Base-by-base conservation (phyloP, 2,113 vertebrate species). In the Terrapene triunguis region DNA sequence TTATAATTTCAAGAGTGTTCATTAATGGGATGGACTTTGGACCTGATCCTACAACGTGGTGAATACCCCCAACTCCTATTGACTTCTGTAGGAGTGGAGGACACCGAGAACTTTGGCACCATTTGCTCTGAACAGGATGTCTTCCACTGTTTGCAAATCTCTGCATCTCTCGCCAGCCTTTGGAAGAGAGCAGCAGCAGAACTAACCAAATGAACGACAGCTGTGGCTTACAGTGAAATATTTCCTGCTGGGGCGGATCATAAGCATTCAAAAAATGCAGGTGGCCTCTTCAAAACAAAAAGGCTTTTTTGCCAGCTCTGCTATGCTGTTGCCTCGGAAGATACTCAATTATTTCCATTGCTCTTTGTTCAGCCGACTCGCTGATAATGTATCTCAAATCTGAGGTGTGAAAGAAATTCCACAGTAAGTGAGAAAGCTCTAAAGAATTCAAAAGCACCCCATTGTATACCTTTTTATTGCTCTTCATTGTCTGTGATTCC, bases 221-320 rank as follows among this genome's bases (percentile, higher is more conserved):
- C 72, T 22, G 29, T 85, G 91, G 90, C 95, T 93, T 78, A 84
- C 74, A 62, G 42, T 92, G 76, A 95, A 96, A 93, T 93, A 89
- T 82, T 95, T 97, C 96, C 94, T 96, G 89, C n/a, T 89, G 48
- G 62, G 38, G 35, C 0, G 6, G 38, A 93, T 85, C 90, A 55
- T 80, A 90, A 89, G 80, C 82, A 80, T 6, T 88, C 91, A 76
- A 94, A 95, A 97, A 95, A 90, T 86, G 90, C 96, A 97, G 84
- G 90, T 97, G 96, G 88, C 88, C 87, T 93, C 92, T 96, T 95
- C 94, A 95, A 44, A 38, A 90, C 5, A 91, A 91, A 95, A 85
- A 57, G 22, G 8, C 1, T 2, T 1, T 51, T 76, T 76, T 76
- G 74, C 0, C 9, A 29, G 1, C 92, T 87, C 54, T 81, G 8